A percentile compares a stretch with the other conserved stretches of the same genome.
phyloP scores from a whole-genome alignment of 2,113 vertebrate genomes.

The Regulus satrapa region DNA sequence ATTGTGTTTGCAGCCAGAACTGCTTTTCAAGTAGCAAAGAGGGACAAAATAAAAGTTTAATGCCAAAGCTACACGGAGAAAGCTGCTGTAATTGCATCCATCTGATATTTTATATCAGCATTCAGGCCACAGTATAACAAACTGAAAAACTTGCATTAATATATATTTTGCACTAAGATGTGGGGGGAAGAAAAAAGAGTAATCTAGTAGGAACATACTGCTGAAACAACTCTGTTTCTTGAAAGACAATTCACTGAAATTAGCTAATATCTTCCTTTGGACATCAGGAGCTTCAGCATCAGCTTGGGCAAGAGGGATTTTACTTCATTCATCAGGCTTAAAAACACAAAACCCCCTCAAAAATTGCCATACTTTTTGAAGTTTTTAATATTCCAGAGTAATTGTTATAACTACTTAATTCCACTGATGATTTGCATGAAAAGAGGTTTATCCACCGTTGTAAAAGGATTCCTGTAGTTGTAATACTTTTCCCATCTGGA shows the following conservation, averaged over 20 bases:
- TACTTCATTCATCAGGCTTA: neutral
- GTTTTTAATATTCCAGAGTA: neutral
- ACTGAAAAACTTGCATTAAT: neutral
- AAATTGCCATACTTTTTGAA: neutral
- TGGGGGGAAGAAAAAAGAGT: neutral
- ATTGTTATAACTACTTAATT: neutral
- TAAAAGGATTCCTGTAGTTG: neutral
- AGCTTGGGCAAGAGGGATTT: neutral
- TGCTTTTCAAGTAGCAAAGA: neutral
- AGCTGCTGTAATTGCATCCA: neutral
- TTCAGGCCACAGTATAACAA: neutral
- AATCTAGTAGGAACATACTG: neutral
- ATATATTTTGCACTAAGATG: neutral
- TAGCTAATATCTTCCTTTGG: neutral
- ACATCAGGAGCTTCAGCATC: neutral
- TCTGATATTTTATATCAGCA: neutral
- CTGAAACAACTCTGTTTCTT: neutral
- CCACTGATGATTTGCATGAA: neutral
- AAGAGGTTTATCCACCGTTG: neutral
- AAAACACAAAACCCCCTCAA: neutral
- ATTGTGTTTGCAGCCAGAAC: neutral
- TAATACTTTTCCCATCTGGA: neutral
- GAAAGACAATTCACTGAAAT: neutral
- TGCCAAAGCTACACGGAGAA: neutral
- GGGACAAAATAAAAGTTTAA: neutral